Conservation (phyloP, 2,888 invertebrate genomes). For the Danaus chrysippus region DNA sequence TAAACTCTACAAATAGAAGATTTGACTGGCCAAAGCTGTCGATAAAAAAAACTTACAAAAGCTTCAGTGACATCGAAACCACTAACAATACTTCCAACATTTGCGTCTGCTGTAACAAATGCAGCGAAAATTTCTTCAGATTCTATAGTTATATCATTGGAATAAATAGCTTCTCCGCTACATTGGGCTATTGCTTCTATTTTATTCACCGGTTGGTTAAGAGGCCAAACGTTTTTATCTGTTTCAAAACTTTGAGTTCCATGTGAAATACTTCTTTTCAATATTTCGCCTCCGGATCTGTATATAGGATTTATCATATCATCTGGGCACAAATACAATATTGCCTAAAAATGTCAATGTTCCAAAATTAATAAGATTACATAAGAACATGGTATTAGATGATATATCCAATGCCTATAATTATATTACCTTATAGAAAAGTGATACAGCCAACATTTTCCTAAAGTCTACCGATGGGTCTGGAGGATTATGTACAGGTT, state of each 20-base stretch:
- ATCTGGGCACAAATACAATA: conserved; percentile 78
- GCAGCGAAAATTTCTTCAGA: conserved; percentile 85
- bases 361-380: conserved; percentile 31
- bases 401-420: neutral
- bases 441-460: conserved; percentile 77
- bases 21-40: neutral
- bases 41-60: conserved; percentile 68
- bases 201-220: conserved; percentile 86
- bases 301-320: conserved; percentile 67
- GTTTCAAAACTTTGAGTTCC: conserved; percentile 86
- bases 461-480: conserved; percentile 79
- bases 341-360: conserved; percentile 44
- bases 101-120: conserved; percentile 81
- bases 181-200: conserved; percentile 84
- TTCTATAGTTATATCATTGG: conserved; percentile 84
- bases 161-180: conserved; percentile 87
- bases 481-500: conserved; percentile 55
- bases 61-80: conserved; percentile 82
- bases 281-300: conserved; percentile 77
- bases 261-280: conserved; percentile 82
- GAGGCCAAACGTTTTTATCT: conserved; percentile 83
- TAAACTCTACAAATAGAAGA: conserved; percentile 1
- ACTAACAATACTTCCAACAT: conserved; percentile 77
- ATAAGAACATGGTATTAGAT: conserved; percentile 30
- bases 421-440: conserved; percentile 77